Percentiles rank a stretch among this genome's conserved stretches.
These are phyloP conservation scores for Eupristina koningsbergeri DNA, from an alignment of 1,140 invertebrate species.

Conservation along the genomic window DNA sequence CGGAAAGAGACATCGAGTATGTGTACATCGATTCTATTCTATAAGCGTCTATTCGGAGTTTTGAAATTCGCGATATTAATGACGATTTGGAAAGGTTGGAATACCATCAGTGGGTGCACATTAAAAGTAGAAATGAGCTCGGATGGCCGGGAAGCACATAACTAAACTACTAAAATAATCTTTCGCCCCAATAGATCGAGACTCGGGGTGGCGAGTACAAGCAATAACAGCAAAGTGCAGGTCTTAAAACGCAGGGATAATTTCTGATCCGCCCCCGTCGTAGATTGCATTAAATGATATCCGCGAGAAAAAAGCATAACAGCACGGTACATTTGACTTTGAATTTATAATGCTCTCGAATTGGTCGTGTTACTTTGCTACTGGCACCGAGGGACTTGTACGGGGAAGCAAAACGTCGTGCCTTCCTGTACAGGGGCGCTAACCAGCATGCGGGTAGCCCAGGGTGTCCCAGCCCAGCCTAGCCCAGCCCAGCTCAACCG, in stretches of 20 bases:
- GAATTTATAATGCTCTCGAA: conserved; percentile 63
- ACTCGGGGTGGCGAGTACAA: not conserved
- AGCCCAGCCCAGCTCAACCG: too few species aligned
- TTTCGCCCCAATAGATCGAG: not conserved
- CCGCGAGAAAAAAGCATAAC: conserved; percentile 55
- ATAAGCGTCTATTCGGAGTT: too few species aligned
- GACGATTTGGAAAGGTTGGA: too few species aligned
- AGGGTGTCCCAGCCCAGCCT: too few species aligned
- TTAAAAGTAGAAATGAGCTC: not conserved
- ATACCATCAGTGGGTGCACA: not conserved
- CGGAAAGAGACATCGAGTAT: too few species aligned
- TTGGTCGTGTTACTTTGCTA: not conserved
- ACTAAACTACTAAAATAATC: conserved; percentile 2
- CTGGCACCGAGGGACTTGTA: conserved; percentile 34
- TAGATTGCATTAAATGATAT: conserved; percentile 51
- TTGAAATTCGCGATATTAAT: too few species aligned
- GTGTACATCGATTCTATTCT: too few species aligned
- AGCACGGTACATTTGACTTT: conserved; percentile 66
- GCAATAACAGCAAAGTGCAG: conserved; percentile 25
- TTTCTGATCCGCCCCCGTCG: conserved; percentile 5
- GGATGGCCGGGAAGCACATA: not conserved
- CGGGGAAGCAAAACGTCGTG: conserved; percentile 21
- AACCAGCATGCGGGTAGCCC: conserved; percentile 43
- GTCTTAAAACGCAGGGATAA: conserved; percentile 55
- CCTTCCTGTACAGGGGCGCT: conserved; percentile 36